These are phyloP conservation scores for Semnornis frantzii DNA, from an alignment of 2,113 vertebrate species.

Conservation along the genomic window DNA sequence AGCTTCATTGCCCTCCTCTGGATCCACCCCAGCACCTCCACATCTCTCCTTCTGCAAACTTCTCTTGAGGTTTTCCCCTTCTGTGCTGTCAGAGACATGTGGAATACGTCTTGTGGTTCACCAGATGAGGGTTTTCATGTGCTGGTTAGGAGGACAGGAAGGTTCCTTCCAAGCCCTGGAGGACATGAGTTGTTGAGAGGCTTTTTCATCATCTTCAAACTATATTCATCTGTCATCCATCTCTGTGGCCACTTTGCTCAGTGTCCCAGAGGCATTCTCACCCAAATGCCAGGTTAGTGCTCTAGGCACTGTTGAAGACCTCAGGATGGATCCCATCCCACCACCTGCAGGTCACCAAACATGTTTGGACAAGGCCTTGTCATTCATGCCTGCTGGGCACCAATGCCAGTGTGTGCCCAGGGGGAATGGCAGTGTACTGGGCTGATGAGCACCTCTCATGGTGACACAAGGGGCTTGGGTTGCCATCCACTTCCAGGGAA, in stretches of 20 bases:
- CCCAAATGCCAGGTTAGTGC: background rate
- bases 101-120: background rate
- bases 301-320: background rate
- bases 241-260: background rate
- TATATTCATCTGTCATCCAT: background rate
- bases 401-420: no score
- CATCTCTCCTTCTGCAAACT: background rate
- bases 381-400: background rate
- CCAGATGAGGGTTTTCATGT: background rate
- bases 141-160: background rate
- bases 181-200: background rate
- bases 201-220: background rate
- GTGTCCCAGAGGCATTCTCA: background rate
- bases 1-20: no score
- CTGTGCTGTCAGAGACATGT: accelerated
- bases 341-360: background rate
- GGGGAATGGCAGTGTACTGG: background rate
- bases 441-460: background rate
- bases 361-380: accelerated
- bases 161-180: background rate
- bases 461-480: no score
- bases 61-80: background rate
- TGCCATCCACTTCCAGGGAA: background rate
- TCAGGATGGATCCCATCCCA: accelerated
- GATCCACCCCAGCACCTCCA: no score